Conservation (phyloP, 1,140 invertebrate species). For the Pteromalus puparum region DNA sequence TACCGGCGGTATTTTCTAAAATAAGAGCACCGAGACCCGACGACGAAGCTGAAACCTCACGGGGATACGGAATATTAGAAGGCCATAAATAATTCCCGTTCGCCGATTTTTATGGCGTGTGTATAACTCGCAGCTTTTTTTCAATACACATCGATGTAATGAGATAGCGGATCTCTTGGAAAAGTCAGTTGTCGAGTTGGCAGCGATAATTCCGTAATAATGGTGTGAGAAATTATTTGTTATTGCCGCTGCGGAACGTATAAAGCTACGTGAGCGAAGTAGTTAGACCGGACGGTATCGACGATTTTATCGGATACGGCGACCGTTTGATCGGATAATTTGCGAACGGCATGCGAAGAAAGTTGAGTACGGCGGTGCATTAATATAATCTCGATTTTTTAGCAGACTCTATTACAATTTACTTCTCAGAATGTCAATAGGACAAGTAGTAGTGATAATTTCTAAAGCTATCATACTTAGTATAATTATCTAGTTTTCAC, state of each 20-base stretch:
- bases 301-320: conserved; percentile 5
- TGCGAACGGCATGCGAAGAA: not conserved
- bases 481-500: not conserved
- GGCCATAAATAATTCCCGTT: conserved; percentile 5
- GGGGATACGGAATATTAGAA: not conserved
- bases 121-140: not conserved
- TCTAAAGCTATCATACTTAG: not conserved
- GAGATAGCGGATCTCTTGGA: not conserved
- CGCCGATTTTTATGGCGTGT: not conserved
- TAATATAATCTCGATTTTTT: not conserved
- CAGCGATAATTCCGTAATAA: conserved; percentile 17
- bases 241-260: not conserved
- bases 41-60: conserved; percentile 23
- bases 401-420: too few relatives aligned
- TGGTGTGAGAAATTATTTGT: conserved; percentile 35
- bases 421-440: too few relatives aligned
- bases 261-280: not conserved
- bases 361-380: not conserved
- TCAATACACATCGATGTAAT: not conserved
- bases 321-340: conserved; percentile 9
- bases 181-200: not conserved
- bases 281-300: not conserved
- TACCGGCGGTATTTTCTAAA: conserved; percentile 29
- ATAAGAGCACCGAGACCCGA: not conserved
- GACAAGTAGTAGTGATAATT: not conserved